Evolutionary conservation across 2,888 invertebrate species (phyloP).

Genomic region (Slavum lentiscoides): DNA sequence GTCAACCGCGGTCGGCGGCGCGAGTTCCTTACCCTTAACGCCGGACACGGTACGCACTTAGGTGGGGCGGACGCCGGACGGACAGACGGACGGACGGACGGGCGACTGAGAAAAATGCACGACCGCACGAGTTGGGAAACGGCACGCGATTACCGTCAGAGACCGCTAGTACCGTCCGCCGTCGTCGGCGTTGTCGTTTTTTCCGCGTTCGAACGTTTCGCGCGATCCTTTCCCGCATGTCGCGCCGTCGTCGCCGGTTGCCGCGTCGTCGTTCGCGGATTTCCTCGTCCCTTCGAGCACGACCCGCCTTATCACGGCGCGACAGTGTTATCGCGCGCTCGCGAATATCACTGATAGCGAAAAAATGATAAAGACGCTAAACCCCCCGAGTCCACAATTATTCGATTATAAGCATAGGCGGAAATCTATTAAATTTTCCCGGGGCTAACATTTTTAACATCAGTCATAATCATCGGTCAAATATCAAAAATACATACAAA

Average conservation of each 20-base stretch:
- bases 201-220: not conserved
- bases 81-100: not conserved
- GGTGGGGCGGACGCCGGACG: not conserved
- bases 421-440: too few relatives aligned
- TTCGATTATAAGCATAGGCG: too few relatives aligned
- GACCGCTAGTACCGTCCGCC: conserved; percentile 34
- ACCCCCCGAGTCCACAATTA: too few relatives aligned
- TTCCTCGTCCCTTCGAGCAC: not conserved
- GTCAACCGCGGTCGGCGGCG: not conserved
- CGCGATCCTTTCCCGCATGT: not conserved
- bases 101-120: not conserved
- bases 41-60: not conserved
- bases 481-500: too few relatives aligned
- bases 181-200: not conserved
- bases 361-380: too few relatives aligned
- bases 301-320: not conserved
- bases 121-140: conserved; percentile 1
- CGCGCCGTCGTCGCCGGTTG: not conserved
- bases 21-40: conserved; percentile 35
- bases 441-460: too few relatives aligned
- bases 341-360: too few relatives aligned
- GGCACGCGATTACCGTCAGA: conserved; percentile 29
- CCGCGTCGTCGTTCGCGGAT: not conserved
- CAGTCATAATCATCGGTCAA: too few relatives aligned
- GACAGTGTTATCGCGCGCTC: too few relatives aligned